Evolutionary conservation across 2,797 vertebrate genomes (phyloP).

Genomic region (Peromyscus attwateri): DNA sequence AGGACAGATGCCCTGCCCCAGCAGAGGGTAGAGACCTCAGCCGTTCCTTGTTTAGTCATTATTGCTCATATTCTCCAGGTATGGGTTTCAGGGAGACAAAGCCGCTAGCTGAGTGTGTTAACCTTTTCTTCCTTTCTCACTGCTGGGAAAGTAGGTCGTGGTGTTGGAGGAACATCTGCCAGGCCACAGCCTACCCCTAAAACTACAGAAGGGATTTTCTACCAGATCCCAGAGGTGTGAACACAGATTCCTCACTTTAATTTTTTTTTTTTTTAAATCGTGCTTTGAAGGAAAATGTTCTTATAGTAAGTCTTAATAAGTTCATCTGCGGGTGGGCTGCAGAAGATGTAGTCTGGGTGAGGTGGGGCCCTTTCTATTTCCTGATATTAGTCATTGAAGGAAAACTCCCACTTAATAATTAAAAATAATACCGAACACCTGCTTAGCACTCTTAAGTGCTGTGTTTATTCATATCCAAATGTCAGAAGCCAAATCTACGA

Average conservation of each 20-base stretch:
- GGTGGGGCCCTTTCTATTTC: conserved; percentile 65
- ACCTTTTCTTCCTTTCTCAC: background rate
- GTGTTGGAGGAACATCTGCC: conserved; percentile 34
- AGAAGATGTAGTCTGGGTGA: background rate
- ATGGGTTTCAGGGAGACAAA: conserved; percentile 17
- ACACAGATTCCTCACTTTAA: background rate
- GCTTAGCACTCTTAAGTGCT: conserved; percentile 10
- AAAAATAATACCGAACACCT: conserved; percentile 79
- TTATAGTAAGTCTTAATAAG: conserved; percentile 37
- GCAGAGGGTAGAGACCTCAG: background rate
- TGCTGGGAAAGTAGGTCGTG: conserved; percentile 53
- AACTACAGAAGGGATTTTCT: conserved; percentile 28
- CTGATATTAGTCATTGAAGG: conserved; percentile 69
- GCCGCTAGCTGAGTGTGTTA: background rate
- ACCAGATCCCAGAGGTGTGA: background rate
- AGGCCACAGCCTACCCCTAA: background rate
- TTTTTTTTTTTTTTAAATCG: background rate
- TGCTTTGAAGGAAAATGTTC: conserved; percentile 35
- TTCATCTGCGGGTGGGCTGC: conserved; percentile 43
- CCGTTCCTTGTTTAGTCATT: conserved; percentile 1
- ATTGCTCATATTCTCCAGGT: background rate
- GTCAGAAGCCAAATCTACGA: background rate
- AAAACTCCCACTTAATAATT: conserved; percentile 75
- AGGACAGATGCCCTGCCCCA: background rate
- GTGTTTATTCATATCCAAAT: background rate